phyloP scores from a whole-genome alignment of 2,797 vertebrate genomes.

The Anguilla anguilla region DNA sequence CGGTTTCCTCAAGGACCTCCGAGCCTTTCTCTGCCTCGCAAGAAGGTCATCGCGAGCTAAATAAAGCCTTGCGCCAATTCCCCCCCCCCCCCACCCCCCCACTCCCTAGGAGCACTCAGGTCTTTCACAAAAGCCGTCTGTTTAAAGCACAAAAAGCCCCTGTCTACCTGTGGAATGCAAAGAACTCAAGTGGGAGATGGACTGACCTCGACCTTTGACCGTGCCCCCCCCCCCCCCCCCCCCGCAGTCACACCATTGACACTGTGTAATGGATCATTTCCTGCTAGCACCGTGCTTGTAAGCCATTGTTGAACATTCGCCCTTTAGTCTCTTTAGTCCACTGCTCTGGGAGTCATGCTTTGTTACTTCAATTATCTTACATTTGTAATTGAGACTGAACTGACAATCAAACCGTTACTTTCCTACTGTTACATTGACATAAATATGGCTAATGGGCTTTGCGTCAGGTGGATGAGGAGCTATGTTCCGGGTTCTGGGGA shows the following conservation, averaged over 20 bases:
- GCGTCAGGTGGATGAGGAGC: not conserved
- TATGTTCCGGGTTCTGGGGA: not conserved
- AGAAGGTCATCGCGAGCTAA: slow-evolving; percentile 53
- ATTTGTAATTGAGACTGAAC: not conserved
- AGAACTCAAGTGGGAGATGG: slow-evolving; percentile 27
- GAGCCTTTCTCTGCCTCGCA: slow-evolving; percentile 26
- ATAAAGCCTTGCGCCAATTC: slow-evolving; percentile 41
- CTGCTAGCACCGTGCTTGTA: not conserved
- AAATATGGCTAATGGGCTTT: not conserved
- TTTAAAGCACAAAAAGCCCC: slow-evolving; percentile 8
- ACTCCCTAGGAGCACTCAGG: not conserved
- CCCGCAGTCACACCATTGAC: not conserved
- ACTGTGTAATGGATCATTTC: not conserved
- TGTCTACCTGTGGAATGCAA: slow-evolving; percentile 25
- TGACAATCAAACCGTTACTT: not conserved
- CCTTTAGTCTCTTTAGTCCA: not conserved
- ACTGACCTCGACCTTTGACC: slow-evolving; percentile 26
- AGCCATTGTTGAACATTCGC: not conserved
- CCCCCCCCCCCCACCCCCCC: not conserved
- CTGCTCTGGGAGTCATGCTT: not conserved
- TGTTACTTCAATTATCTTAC: not conserved
- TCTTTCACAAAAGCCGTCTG: slow-evolving; percentile 4
- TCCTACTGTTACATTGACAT: not conserved
- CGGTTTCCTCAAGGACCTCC: slow-evolving; percentile 32
- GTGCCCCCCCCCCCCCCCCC: too few species aligned